A percentile compares a stretch with the other conserved stretches of the same genome.
These are phyloP conservation scores for Papilio protenor DNA, from an alignment of 2,888 invertebrate species.

Conservation along the genomic window DNA sequence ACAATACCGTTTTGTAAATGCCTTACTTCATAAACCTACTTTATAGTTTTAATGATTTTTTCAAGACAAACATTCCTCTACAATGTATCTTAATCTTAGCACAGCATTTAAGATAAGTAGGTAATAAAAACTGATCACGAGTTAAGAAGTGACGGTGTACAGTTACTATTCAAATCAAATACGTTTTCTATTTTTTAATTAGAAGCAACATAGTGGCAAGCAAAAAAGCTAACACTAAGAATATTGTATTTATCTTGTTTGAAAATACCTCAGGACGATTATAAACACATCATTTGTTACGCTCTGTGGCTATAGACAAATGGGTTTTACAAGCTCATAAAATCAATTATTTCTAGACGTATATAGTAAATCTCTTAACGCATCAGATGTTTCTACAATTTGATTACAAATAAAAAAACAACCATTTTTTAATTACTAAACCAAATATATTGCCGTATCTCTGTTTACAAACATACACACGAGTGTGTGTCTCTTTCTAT, in stretches of 20 bases:
- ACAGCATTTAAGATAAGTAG: conserved; percentile 30
- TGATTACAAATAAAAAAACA: background rate
- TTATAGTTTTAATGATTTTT: background rate
- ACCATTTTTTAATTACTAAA: background rate
- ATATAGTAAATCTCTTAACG: background rate
- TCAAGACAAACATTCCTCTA: background rate
- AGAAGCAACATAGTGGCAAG: background rate
- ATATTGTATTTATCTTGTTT: background rate
- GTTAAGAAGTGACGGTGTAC: background rate
- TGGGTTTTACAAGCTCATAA: conserved; percentile 14
- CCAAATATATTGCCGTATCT: background rate
- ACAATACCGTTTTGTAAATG: no score
- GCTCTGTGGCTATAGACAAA: conserved; percentile 11
- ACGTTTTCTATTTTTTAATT: conserved; percentile 3
- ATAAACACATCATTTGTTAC: conserved; percentile 24
- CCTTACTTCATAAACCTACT: no score
- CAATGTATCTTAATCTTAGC: conserved; percentile 26
- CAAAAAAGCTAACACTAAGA: background rate
- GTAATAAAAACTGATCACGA: conserved; percentile 34
- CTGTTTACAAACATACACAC: background rate
- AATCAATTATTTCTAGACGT: conserved; percentile 4
- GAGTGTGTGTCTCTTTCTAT: background rate
- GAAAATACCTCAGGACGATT: conserved; percentile 7
- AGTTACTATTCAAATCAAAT: background rate
- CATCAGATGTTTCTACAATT: background rate